Evolutionary conservation across 2,113 vertebrate species (phyloP), one percentile per base, ranked within the genome.

Genomic region (Zingel zingel): DNA sequence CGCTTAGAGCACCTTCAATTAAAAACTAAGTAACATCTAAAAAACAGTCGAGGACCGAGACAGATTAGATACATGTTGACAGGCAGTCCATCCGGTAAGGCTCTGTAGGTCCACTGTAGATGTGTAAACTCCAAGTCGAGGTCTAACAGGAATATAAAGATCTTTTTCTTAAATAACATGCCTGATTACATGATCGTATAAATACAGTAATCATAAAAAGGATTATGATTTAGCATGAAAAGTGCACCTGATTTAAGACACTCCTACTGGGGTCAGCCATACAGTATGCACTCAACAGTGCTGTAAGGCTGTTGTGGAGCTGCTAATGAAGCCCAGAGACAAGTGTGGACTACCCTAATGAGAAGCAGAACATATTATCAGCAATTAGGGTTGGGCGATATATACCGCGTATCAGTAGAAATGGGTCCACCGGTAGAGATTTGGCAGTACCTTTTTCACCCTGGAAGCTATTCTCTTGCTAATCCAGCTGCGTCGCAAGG

Each of bases 61-160:
- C 39, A 43, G 21, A 57, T 48, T 7, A 27, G 27, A 66, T 70
- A 33, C 4, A 21, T 48, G 50, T 50, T 4, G 16, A 62, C 19
- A 66, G 43, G 67, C n/a, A 54, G 69, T 65, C 30, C 48, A 11
- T 54, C 57, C 6, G 53, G 1, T 74, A 79, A 82, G 82, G 86
- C 88, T 85, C 77, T 63, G 36, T 43, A 76, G 77, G 59, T 78
- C 50, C 58, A 23, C 58, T 27, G 63, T 30, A 54, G 11, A 47
- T 56, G 61, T 58, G 53, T 57, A 61, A 56, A 83, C 62, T 47
- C 18, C 13, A 45, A 50, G 47, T 36, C 48, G 62, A 16, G 43
- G 36, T 66, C 54, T n/a, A 25, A 73, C 48, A 72, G 21, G 4
- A 23, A 51, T 21, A 50, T 43, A 2, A 47, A 36, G 13, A 56